Evolutionary conservation across 2,113 vertebrate genomes (phyloP).

Genomic region (Rhodinocichla rosea): DNA sequence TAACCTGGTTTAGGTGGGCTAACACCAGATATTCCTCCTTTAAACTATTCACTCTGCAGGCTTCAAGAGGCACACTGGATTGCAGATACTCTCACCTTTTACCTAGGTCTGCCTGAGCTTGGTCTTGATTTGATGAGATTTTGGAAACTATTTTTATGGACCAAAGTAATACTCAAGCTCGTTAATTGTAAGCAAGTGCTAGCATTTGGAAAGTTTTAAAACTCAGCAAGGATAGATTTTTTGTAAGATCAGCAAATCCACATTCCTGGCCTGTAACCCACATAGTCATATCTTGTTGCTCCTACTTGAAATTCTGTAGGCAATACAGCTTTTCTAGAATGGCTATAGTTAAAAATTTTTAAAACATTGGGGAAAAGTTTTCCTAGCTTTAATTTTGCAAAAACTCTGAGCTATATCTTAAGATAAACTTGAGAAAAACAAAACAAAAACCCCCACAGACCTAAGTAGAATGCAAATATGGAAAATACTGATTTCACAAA

Average conservation of each 20-base stretch:
- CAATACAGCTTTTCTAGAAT: background rate
- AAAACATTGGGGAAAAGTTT: background rate
- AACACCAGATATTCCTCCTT: background rate
- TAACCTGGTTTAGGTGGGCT: background rate
- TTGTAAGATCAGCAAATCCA: background rate
- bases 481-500: background rate
- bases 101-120: background rate
- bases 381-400: background rate
- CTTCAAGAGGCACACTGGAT: background rate
- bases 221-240: background rate
- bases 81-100: background rate
- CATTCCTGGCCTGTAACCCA: background rate
- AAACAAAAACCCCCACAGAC: background rate
- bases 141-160: background rate
- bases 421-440: background rate
- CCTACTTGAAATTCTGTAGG: background rate
- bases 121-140: background rate
- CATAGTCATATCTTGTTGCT: background rate
- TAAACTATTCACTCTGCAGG: background rate
- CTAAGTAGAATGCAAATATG: background rate
- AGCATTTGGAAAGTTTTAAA: background rate
- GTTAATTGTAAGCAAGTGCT: background rate
- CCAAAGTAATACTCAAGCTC: background rate
- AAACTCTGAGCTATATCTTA: background rate
- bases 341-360: background rate